Evolutionary conservation across 2,888 invertebrate genomes (phyloP).

Genomic region (Rhingia campestris): DNA sequence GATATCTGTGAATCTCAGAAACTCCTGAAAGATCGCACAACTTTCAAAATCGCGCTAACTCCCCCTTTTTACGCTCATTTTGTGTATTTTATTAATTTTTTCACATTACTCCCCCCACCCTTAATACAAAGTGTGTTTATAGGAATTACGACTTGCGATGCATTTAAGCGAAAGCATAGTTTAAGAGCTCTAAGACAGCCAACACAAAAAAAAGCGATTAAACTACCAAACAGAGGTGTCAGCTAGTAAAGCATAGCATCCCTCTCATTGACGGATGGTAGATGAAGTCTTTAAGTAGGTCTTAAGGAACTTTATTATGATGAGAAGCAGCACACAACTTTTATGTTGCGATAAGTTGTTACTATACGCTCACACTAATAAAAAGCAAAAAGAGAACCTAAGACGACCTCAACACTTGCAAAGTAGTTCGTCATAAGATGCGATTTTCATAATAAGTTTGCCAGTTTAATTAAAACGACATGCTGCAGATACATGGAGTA

Average conservation of each 20-base stretch:
- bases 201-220: slow-evolving; percentile 11
- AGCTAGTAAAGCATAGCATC: slow-evolving; percentile 59
- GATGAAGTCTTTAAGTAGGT: slow-evolving; percentile 69
- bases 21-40: too few relatives aligned
- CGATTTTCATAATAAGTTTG: slow-evolving; percentile 73
- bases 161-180: slow-evolving; percentile 19
- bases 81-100: slow-evolving; percentile 51
- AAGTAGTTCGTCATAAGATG: slow-evolving; percentile 56
- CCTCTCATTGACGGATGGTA: slow-evolving; percentile 56
- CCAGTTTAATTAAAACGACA: slow-evolving; percentile 68
- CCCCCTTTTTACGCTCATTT: background rate
- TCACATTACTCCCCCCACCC: slow-evolving; percentile 20
- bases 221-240: slow-evolving; percentile 23
- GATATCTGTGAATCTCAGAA: too few relatives aligned
- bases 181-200: slow-evolving; percentile 2
- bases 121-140: slow-evolving; percentile 4
- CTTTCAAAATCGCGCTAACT: background rate
- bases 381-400: slow-evolving; percentile 25
- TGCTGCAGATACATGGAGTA: slow-evolving; percentile 21
- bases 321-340: slow-evolving; percentile 58
- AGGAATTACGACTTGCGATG: slow-evolving; percentile 42
- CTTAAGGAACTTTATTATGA: slow-evolving; percentile 69
- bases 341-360: slow-evolving; percentile 45
- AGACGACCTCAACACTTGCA: slow-evolving; percentile 14
- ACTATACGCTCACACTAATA: slow-evolving; percentile 42